Base-by-base conservation (phyloP, 1,140 invertebrate genomes). In the Harpegnathos saltator region DNA sequence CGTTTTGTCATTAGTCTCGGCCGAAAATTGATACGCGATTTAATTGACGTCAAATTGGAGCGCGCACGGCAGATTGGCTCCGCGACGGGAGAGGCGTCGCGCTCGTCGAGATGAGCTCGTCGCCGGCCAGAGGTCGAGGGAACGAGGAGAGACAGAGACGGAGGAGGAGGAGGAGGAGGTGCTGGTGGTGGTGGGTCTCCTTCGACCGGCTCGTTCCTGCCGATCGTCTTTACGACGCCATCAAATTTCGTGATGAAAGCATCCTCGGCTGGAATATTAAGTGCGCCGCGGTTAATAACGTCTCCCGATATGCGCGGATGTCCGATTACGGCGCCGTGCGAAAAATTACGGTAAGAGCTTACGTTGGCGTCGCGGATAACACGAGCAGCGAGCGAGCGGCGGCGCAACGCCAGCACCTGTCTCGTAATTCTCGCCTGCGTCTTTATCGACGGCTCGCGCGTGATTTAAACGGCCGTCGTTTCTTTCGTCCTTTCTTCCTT, bases 171-270 rank as follows among this genome's bases (percentile, higher is more conserved):
- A n/a, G n/a, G n/a, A n/a, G n/a, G n/a, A n/a, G n/a, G n/a, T n/a
- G n/a, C n/a, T n/a, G n/a, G n/a, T n/a, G n/a, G n/a, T n/a, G 17
- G 54, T 14, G 22, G 58, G 26, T 15, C 61, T 22, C 58, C 56
- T 33, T 5, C 50, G 48, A n/a, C 52, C 54, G 44, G 22, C 52
- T 69, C 56, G 66, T 82, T 85, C 26, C 33, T 44, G 11, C 19
- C n/a, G 90, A 89, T 89, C 86, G 75, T 82, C 71, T 92, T 92
- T 91, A 92, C 86, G 90, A 92, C 85, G 83, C 83, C 86, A 91
- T 92, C 89, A 90, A 90, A 90, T 89, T 89, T 88, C 82, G 74
- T 87, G 90, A 92, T 91, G 90, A 91, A 91, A 89, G 90, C 88
- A 83, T 90, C 85, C 84, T 54, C 74, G 69, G 69, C 61, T 48